phyloP scores from a whole-genome alignment of 1,140 invertebrate genomes.

The Solen grandis region DNA sequence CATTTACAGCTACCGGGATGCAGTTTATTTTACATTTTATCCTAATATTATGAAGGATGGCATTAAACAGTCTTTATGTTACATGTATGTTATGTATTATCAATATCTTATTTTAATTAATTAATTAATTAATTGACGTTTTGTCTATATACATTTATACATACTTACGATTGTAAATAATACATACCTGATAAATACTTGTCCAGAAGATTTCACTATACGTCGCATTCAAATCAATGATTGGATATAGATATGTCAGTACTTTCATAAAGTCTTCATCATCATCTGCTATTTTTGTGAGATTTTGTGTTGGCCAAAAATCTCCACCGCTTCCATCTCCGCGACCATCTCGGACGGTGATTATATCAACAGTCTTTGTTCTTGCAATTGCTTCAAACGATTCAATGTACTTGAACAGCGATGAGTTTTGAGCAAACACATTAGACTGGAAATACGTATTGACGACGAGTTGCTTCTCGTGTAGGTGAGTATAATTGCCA shows the following conservation, averaged over 20 bases:
- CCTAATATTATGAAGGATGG: no score
- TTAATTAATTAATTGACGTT: no score
- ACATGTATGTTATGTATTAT: no score
- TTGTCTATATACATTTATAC: no score
- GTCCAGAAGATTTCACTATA: conserved; percentile 26
- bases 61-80: no score
- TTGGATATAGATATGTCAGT: conserved; percentile 12
- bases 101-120: no score
- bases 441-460: conserved; percentile 21
- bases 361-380: conserved; percentile 15
- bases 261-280: conserved; percentile 20
- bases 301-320: conserved; percentile 37
- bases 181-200: conserved; percentile 52
- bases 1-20: no score
- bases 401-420: background rate
- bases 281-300: background rate
- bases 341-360: conserved; percentile 45
- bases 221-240: conserved; percentile 5
- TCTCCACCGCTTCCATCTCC: conserved; percentile 5
- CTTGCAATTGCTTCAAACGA: conserved; percentile 11
- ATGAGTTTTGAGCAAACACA: conserved; percentile 5
- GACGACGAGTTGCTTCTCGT: conserved; percentile 9
- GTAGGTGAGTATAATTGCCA: background rate
- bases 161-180: no score
- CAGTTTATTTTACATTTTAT: no score